phyloP scores from a whole-genome alignment of 2,113 vertebrate genomes.

The Corythornis cristatus region DNA sequence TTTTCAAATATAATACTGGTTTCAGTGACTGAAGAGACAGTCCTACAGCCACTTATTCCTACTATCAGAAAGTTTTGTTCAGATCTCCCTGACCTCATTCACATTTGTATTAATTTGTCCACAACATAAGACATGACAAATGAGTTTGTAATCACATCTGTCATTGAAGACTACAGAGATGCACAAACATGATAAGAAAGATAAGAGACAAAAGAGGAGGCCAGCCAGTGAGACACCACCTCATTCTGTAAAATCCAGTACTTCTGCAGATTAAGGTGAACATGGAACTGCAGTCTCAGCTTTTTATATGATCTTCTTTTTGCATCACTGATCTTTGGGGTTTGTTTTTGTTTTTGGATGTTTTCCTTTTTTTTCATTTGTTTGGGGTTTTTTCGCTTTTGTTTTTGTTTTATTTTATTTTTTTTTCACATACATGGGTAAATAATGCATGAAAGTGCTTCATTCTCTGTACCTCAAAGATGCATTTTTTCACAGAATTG shows the following conservation, averaged over 20 bases:
- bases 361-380: too few species aligned
- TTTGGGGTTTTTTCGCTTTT: too few species aligned
- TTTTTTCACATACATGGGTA: background rate
- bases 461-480: background rate
- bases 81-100: background rate
- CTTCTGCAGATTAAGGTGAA: background rate
- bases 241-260: background rate
- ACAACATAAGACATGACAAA: background rate
- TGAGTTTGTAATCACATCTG: background rate
- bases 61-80: background rate
- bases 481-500: background rate
- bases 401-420: background rate
- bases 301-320: background rate
- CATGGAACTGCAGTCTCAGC: background rate
- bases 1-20: background rate
- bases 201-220: background rate
- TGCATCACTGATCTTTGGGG: background rate
- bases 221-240: background rate
- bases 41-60: background rate
- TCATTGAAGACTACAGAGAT: background rate
- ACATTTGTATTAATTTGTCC: background rate
- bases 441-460: background rate
- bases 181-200: background rate
- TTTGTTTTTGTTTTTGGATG: too few species aligned
- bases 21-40: background rate